Evolutionary conservation across 2,888 invertebrate species (phyloP), one percentile per base, ranked within the genome.

Genomic region (Glaucopsyche alexis): DNA sequence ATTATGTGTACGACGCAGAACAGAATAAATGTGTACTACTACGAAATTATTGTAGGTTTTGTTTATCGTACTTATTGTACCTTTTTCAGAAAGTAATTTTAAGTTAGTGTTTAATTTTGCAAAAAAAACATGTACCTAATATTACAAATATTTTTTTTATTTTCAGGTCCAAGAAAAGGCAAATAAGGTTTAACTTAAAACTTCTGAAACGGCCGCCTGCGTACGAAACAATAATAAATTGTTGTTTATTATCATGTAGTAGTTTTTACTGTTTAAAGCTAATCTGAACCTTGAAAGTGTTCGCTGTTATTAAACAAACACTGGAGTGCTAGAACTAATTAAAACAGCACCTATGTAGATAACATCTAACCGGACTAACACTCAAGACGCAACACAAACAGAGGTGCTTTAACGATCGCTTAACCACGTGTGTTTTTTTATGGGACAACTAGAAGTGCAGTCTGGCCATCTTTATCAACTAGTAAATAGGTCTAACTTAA

Each of bases 11-110:
- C 55, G 73, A 73, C 45, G 13, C 13, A n/a, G 40, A 7, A 29
- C 52, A 50, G 29, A 16, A 42, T 9, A 69, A 45, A 47, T 73
- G 73, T 69, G 72, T 72, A 29, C 74, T 60, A 16, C 65, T 64
- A 19, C 49, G 47, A 40, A 7, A 55, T 64, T 65, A 69, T 65
- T 64, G 71, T 14, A 42, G n/a, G 14, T 7, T n/a, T 14, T n/a
- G 1, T 29, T n/a, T 40, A 52, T 16, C 5, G 7, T 3, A 7
- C 8, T 52, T 52, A 52, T n/a, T 52, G 7, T 6, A n/a, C n/a
- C n/a, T n/a, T n/a, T n/a, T n/a, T n/a, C 8, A 42, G 42, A 42
- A 42, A 42, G 42, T 5, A 3, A 42, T 42, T 42, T 42, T 42
- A 29, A 0, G 4, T 29, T 29, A 29, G 4, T 29, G 29, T 29